Conservation (phyloP, 2,113 vertebrate genomes). For the Megaceryle maxima region DNA sequence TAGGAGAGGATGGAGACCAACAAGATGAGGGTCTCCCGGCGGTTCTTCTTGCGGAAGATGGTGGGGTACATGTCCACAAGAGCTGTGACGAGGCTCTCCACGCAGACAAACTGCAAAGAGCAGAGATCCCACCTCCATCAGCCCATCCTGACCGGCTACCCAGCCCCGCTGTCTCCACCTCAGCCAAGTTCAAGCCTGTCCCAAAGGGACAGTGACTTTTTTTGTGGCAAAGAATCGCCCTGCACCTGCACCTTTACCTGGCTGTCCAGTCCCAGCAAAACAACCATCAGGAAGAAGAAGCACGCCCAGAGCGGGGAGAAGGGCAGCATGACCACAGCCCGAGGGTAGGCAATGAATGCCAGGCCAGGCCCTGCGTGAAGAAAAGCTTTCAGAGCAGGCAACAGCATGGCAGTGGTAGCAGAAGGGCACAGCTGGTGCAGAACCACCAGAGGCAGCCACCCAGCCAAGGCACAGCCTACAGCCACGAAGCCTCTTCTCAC, state of each 20-base stretch:
- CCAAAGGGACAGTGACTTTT: background rate
- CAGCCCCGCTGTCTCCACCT: background rate
- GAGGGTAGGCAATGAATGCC: conserved; percentile 96
- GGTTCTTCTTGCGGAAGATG: conserved; percentile 86
- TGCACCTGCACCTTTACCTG: conserved; percentile 76
- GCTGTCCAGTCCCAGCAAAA: conserved; percentile 92
- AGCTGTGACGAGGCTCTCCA: conserved; percentile 91
- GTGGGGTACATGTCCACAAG: conserved; percentile 90
- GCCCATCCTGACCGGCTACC: background rate
- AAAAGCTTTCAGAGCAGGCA: conserved; percentile 15
- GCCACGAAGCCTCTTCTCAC: background rate
- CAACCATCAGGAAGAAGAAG: conserved; percentile 93
- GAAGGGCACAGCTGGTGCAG: background rate
- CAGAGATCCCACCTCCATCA: background rate
- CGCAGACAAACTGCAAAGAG: conserved; percentile 85
- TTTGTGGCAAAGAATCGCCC: background rate
- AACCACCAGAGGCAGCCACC: background rate
- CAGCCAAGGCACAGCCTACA: background rate
- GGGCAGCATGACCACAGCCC: conserved; percentile 96
- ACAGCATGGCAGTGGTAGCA: fast-evolving
- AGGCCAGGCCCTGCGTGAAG: conserved; percentile 86
- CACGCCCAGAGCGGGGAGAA: conserved; percentile 94
- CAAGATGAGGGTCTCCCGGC: conserved; percentile 88
- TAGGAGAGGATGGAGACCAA: conserved; percentile 80
- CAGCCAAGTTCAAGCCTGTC: background rate